These are phyloP conservation scores for Philhelius pedissequus DNA, from an alignment of 2,888 invertebrate genomes.

Conservation along the genomic window DNA sequence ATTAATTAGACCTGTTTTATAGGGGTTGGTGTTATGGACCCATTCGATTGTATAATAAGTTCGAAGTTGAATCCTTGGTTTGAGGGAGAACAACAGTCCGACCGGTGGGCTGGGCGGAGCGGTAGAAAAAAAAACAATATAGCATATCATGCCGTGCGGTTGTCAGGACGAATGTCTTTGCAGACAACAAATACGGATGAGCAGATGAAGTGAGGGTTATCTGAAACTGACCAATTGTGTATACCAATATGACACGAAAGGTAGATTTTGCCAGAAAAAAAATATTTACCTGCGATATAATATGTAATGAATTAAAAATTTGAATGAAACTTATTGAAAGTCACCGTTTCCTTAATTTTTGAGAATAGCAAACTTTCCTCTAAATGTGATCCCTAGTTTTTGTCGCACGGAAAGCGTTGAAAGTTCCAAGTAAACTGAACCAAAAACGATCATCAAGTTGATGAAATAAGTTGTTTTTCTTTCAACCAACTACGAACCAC, in stretches of 20 bases:
- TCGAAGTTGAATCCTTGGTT: background rate
- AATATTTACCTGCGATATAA: no score
- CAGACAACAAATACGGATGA: constrained; percentile 36
- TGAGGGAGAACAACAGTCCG: background rate
- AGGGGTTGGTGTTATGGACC: background rate
- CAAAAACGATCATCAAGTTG: no score
- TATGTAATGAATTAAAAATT: no score
- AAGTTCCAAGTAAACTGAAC: no score
- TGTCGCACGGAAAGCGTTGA: no score
- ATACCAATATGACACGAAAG: background rate
- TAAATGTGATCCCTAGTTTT: no score
- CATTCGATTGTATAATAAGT: constrained; percentile 3
- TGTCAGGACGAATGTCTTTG: background rate
- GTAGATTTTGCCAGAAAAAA: background rate
- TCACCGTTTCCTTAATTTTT: no score
- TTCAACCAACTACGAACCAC: no score
- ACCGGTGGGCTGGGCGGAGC: no score
- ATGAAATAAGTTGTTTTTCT: no score
- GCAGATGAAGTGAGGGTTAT: constrained; percentile 11
- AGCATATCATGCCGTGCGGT: constrained; percentile 3
- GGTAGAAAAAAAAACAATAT: background rate
- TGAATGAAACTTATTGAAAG: no score
- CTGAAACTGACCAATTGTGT: background rate
- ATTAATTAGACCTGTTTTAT: constrained; percentile 57
- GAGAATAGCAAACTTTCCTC: no score